Conservation (phyloP, 2,797 vertebrate species). For the Botia kubotai region DNA sequence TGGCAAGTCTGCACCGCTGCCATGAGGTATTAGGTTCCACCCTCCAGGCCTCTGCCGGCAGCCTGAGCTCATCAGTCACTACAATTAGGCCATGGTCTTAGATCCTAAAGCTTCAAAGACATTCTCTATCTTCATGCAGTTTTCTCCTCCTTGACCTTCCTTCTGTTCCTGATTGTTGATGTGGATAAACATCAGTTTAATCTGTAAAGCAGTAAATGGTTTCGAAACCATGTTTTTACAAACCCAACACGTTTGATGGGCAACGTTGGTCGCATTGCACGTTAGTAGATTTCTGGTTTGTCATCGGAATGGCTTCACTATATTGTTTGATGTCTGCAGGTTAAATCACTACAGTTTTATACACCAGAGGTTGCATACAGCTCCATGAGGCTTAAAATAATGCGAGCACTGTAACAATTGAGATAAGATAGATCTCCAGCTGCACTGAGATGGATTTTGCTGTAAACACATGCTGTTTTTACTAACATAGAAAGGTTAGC, state of each 20-base stretch:
- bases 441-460: neutral
- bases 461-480: constrained; percentile 17
- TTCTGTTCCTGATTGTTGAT: constrained; percentile 40
- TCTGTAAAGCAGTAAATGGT: constrained; percentile 3
- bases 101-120: constrained; percentile 63
- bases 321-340: neutral
- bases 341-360: too few species aligned
- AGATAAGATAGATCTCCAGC: too few species aligned
- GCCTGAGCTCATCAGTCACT: constrained; percentile 79
- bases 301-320: neutral
- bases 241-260: neutral
- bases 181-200: constrained; percentile 39
- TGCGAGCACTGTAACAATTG: too few species aligned
- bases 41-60: constrained; percentile 72
- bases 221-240: constrained; percentile 3
- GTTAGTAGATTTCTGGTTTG: neutral
- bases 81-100: constrained; percentile 80
- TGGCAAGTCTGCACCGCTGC: constrained; percentile 57
- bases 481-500: neutral
- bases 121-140: constrained; percentile 25
- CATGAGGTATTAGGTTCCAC: constrained; percentile 63
- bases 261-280: neutral
- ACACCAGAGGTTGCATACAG: neutral
- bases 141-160: constrained; percentile 51
- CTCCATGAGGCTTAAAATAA: constrained; percentile 10